phyloP scores from a whole-genome alignment of 1,140 invertebrate genomes.

The Drosophila sp. region DNA sequence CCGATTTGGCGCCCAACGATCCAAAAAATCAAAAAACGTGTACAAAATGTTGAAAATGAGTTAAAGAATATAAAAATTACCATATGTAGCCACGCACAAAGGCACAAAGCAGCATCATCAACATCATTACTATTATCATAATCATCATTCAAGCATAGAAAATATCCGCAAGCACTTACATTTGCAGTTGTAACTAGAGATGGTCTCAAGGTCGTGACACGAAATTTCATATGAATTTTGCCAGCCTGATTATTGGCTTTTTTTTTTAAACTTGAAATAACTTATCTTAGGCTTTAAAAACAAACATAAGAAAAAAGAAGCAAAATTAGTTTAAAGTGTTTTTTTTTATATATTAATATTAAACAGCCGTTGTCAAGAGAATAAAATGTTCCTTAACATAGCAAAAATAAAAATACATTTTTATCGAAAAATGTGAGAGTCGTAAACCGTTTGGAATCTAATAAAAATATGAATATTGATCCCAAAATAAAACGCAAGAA shows the following conservation, averaged over 20 bases:
- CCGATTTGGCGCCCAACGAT: constrained; percentile 41
- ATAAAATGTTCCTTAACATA: neutral
- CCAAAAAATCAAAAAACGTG: constrained; percentile 21
- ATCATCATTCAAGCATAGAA: neutral
- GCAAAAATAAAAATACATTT: neutral
- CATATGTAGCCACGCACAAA: constrained; percentile 62
- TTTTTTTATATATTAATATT: too few relatives aligned
- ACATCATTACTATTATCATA: constrained; percentile 6
- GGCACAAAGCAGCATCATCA: constrained; percentile 16
- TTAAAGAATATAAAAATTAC: constrained; percentile 59
- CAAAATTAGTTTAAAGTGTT: too few relatives aligned
- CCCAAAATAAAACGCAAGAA: too few relatives aligned
- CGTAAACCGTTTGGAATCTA: neutral
- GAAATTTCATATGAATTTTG: too few relatives aligned
- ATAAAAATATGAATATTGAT: too few relatives aligned
- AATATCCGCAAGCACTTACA: constrained; percentile 4
- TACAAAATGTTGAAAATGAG: constrained; percentile 32
- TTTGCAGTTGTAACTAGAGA: constrained; percentile 21
- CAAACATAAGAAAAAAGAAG: neutral
- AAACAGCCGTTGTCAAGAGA: neutral
- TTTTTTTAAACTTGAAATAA: too few relatives aligned
- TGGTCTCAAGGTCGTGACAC: constrained; percentile 10
- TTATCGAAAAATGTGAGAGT: neutral
- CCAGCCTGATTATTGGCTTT: too few relatives aligned
- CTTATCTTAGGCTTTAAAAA: too few relatives aligned